Conservation (phyloP, 1,140 invertebrate genomes). For the Drosophila murphyi region DNA sequence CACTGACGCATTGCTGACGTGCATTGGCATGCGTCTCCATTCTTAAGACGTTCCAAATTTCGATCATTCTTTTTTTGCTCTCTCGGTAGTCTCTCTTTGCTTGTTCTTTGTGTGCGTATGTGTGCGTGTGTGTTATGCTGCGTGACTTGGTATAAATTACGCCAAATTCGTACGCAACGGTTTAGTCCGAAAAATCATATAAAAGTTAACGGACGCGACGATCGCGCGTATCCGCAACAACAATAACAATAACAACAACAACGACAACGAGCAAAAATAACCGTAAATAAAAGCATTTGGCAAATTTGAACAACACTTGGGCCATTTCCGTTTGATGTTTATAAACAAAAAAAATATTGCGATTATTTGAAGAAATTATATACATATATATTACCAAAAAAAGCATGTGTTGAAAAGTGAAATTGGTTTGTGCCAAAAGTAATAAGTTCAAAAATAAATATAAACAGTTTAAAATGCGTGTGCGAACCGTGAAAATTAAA, state of each 20-base stretch:
- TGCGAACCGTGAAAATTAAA: constrained; percentile 4
- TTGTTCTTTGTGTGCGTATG: constrained; percentile 31
- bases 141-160: constrained; percentile 75
- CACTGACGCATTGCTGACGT: constrained; percentile 25
- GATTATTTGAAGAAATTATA: constrained; percentile 12
- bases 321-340: constrained; percentile 65
- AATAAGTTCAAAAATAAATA: constrained; percentile 11
- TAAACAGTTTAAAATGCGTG: constrained; percentile 3
- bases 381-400: constrained; percentile 48
- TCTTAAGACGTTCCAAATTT: constrained; percentile 9
- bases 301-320: constrained; percentile 3
- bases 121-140: constrained; percentile 1
- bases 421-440: constrained; percentile 19
- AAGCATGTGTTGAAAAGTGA: constrained; percentile 19
- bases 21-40: constrained; percentile 21
- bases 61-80: constrained; percentile 8
- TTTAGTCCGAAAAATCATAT: constrained; percentile 71
- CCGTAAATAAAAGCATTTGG: constrained; percentile 38
- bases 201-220: constrained; percentile 55
- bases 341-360: constrained; percentile 54
- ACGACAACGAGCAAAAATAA: constrained; percentile 46
- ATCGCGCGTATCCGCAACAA: constrained; percentile 25
- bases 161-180: constrained; percentile 71
- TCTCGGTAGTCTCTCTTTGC: background rate
- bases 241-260: constrained; percentile 24